A percentile compares a stretch with the other conserved stretches of the same genome.
phyloP scores from a whole-genome alignment of 2,113 vertebrate species.

The Ceratotherium simum region DNA sequence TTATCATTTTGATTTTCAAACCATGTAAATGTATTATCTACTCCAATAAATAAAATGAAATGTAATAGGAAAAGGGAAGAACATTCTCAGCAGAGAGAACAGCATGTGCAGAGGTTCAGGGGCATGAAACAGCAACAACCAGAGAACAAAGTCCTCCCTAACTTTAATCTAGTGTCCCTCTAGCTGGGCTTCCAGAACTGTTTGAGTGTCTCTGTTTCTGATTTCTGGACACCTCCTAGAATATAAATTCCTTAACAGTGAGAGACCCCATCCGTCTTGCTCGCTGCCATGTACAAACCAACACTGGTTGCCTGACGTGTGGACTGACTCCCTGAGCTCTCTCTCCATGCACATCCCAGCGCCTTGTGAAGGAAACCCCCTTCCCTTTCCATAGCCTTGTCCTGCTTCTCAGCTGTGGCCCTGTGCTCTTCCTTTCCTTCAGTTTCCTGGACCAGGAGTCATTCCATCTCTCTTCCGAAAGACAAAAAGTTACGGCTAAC shows the following conservation, averaged over 20 bases:
- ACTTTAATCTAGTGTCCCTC: not conserved
- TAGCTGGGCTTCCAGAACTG: not conserved
- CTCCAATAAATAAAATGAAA: not conserved
- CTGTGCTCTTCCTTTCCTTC: not conserved
- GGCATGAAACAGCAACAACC: not conserved
- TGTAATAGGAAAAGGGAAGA: not conserved
- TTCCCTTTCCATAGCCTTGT: not conserved
- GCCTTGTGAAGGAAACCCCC: not conserved
- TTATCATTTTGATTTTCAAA: not conserved
- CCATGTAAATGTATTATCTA: not conserved
- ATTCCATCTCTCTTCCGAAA: not conserved
- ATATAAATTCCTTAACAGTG: not conserved
- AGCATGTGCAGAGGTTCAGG: not conserved
- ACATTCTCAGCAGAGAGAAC: not conserved
- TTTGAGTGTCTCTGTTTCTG: not conserved
- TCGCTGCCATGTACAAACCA: not conserved
- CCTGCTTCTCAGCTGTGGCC: not conserved
- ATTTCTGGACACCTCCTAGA: not conserved
- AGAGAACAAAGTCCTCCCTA: not conserved
- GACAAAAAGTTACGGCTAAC: not conserved
- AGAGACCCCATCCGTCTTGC: not conserved
- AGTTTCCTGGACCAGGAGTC: not conserved
- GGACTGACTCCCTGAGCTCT: not conserved
- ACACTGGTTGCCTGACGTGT: accelerated
- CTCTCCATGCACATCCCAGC: too few species aligned